Evolutionary conservation across 2,888 invertebrate species (phyloP), one percentile per base, ranked within the genome.

Genomic region (Heteropelma amictum): DNA sequence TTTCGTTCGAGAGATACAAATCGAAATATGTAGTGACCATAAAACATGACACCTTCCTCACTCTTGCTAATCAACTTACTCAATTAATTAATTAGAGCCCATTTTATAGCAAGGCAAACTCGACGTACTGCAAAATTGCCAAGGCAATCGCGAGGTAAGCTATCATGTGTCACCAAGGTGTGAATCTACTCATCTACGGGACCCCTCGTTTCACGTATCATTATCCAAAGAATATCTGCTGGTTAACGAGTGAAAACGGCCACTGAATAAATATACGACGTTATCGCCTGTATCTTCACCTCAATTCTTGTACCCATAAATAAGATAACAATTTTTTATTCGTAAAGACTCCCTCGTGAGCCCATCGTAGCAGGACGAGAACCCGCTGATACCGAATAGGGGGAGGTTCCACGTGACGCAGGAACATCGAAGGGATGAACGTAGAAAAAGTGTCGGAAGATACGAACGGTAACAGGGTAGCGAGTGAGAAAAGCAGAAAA

Each of bases 311-410:
- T 78, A 81, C 79, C 83, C 84, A 85, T 87, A 87, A 87, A 87
- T 87, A 86, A 86, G 86, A 86, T 86, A 86, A 86, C 86, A 85
- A 87, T 87, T 87, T 87, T 87, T 87, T 86, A 87, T 85, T 58
- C 63, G 42, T 8, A 67, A 67, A 80, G 75, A 67, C 63, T 80
- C 60, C 49, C 63, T 70, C 72, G 65, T 60, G 54, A 51, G 71
- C 60, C 77, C 76, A 72, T 56, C 38, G 33, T 67, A 45, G 71
- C 47, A 58, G 40, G 40, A 30, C 12, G 54, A 35, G 54, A 30
- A 53, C 45, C 42, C 56, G 38, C 72, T 3, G 71, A 60, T n/a
- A 58, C 69, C 72, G 64, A 69, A 67, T 76, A 72, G 68, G 72
- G 72, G 71, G 49, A 69, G 65, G 71, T 54, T 47, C 68, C 68